Conservation (phyloP, 2,113 vertebrate genomes). For the Forbesichthys papilliferus region DNA sequence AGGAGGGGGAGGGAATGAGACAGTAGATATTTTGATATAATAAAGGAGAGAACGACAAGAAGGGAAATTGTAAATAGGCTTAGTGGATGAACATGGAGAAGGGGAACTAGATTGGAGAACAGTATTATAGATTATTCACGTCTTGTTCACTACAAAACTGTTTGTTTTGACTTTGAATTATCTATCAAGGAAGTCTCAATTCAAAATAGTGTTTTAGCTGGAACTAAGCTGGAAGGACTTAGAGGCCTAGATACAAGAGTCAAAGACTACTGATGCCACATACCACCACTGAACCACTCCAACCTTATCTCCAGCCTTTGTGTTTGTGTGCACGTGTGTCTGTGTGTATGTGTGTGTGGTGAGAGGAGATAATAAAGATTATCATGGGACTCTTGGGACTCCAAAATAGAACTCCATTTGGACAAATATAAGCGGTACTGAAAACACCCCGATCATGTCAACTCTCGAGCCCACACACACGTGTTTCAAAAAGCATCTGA, state of each 20-base stretch:
- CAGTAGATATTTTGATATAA: constrained; percentile 25
- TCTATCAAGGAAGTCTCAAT: too few species aligned
- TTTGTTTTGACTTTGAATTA: not conserved
- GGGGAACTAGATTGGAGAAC: constrained; percentile 12
- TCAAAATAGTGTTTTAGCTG: too few species aligned
- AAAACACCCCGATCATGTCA: constrained; percentile 28
- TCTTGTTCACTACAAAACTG: not conserved
- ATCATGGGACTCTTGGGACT: constrained; percentile 29
- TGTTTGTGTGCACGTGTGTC: not conserved
- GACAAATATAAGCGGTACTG: constrained; percentile 21
- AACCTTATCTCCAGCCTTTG: constrained; percentile 4
- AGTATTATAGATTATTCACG: too few species aligned
- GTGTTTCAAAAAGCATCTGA: not conserved
- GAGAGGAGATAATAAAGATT: constrained; percentile 4
- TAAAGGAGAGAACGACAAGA: constrained; percentile 12
- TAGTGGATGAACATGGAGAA: constrained; percentile 18
- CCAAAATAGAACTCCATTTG: constrained; percentile 8
- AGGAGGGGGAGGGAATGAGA: not conserved
- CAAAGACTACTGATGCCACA: too few species aligned
- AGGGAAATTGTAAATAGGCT: not conserved
- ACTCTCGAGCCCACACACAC: constrained; percentile 29
- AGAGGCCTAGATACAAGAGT: too few species aligned
- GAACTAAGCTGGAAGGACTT: too few species aligned
- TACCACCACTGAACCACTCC: constrained; percentile 1
- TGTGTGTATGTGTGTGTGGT: not conserved